Conservation (phyloP, 2,797 vertebrate species). For the Anolis apletophallus region DNA sequence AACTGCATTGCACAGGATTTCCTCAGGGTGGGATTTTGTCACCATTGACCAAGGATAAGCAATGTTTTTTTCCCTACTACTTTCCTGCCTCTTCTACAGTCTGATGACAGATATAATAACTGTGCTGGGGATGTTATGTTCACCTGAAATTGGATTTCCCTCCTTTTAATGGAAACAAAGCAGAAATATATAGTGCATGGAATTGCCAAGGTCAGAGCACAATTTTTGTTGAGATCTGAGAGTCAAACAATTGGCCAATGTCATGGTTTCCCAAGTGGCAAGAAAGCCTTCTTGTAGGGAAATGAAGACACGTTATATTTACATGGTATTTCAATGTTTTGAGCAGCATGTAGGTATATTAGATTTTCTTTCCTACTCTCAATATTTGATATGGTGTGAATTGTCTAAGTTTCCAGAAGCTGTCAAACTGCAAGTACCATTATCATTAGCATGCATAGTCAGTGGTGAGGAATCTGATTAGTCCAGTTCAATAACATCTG, state of each 20-base stretch:
- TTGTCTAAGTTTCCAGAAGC: no score
- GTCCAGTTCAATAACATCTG: no score
- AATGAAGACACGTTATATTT: not conserved
- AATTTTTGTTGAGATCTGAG: not conserved
- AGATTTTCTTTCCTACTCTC: no score
- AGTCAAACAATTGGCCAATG: not conserved
- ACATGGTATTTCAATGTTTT: not conserved
- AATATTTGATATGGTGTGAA: no score
- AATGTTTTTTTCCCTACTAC: not conserved
- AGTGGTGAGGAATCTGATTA: no score
- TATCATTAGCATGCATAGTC: no score
- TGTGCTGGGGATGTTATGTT: not conserved
- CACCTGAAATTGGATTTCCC: not conserved
- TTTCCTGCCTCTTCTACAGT: not conserved
- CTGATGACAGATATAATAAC: slow-evolving; percentile 1
- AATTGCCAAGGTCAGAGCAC: not conserved
- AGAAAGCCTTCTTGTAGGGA: not conserved
- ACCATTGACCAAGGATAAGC: not conserved
- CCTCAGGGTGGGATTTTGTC: slow-evolving; percentile 3
- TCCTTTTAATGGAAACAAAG: not conserved
- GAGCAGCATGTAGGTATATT: not conserved
- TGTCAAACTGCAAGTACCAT: no score
- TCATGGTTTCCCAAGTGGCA: not conserved
- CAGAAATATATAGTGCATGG: not conserved
- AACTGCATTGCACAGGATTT: not conserved